Evolutionary conservation across 2,113 vertebrate genomes (phyloP), one percentile per base, ranked within the genome.

Genomic region (Ifrita kowaldi): DNA sequence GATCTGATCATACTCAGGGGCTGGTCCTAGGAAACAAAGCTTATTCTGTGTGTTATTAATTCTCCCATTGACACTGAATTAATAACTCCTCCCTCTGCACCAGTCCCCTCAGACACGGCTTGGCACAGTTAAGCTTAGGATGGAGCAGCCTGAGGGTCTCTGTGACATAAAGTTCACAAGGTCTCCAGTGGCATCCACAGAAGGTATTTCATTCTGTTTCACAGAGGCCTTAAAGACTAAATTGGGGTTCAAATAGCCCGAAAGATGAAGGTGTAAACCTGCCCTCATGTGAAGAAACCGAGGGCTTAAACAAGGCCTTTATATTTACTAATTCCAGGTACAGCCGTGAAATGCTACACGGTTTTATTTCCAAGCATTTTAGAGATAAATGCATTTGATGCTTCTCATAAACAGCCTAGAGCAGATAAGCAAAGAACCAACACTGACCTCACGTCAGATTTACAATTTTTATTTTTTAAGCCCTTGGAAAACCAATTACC

Each of bases 381-480:
- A 90, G 59, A 96, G 47, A 94, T 75, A 95, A 96, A 87, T 62
- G 69, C 87, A 91, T 89, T 83, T 89, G 91, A 91, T 89, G 55
- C 20, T 35, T 90, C 86, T 87, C 35, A 73, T n/a, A 26, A 91
- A 86, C 67, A 93, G 67, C 67, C 67, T 76, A 27, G 20, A 93
- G 78, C 46, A 93, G 90, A 87, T 79, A 94, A 89, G 80, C 37
- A 95, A 82, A 93, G 60, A 94, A 69, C 63, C 79, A 90, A 90
- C 24, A 41, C 56, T 87, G 94, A 94, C 68, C 35, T 84, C 78
- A 30, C 84, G 39, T 59, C 84, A 94, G 65, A 91, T 71, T 86
- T 95, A 89, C 56, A 77, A 76, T 87, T 91, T 92, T 94, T 73
- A 87, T 95, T 95, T 89, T 90, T 74, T 74, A 89, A 96, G 90